Evolutionary conservation across 2,113 vertebrate genomes (phyloP).

Genomic region (Geococcyx californianus): DNA sequence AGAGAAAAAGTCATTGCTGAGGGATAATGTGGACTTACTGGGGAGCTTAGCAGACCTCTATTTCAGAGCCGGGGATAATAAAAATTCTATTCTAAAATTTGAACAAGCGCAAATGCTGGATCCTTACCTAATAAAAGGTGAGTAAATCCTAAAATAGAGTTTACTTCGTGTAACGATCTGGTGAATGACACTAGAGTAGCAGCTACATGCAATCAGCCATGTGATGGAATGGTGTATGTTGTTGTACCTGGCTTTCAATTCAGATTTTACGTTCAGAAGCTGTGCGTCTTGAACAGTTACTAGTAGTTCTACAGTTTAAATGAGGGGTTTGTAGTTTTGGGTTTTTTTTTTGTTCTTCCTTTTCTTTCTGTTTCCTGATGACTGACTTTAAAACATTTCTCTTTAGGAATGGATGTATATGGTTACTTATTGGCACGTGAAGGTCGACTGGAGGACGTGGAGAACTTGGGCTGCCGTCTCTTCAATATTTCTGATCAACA

Average conservation of each 20-base stretch:
- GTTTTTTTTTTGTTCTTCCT: background rate
- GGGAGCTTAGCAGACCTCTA: slow-evolving; percentile 95
- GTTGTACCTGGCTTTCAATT: background rate
- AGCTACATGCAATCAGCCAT: background rate
- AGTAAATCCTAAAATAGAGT: background rate
- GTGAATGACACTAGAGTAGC: background rate
- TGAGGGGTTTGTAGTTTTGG: background rate
- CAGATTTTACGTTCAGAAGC: background rate
- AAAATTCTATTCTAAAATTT: slow-evolving; percentile 96
- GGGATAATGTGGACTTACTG: slow-evolving; percentile 95
- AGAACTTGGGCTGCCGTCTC: slow-evolving; percentile 93
- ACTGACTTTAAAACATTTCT: accelerated
- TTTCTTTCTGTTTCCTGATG: background rate
- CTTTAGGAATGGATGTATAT: slow-evolving; percentile 96
- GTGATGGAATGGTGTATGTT: background rate
- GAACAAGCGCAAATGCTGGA: slow-evolving; percentile 98
- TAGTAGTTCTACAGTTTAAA: background rate
- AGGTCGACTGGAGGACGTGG: slow-evolving; percentile 95
- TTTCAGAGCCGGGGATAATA: slow-evolving; percentile 95
- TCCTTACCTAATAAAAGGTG: slow-evolving; percentile 96
- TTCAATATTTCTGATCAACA: slow-evolving; percentile 99
- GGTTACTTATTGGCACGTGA: slow-evolving; percentile 95
- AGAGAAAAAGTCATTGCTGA: slow-evolving; percentile 94
- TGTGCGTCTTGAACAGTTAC: background rate
- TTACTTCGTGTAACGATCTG: background rate